These are phyloP conservation scores for Chymomyza procnemis DNA, from an alignment of 2,888 invertebrate genomes.

Conservation along the genomic window DNA sequence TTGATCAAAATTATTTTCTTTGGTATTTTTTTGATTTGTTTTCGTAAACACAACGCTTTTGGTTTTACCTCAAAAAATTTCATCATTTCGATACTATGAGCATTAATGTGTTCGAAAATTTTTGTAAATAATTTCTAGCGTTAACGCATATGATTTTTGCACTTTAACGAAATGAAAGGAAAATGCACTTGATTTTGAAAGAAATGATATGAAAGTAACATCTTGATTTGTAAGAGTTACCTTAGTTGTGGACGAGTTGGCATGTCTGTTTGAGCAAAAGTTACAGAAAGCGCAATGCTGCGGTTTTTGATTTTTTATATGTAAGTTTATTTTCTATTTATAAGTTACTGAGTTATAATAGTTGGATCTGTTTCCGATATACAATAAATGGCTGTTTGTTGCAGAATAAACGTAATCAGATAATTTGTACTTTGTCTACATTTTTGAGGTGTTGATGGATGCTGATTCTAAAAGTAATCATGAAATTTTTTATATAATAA, in stretches of 20 bases:
- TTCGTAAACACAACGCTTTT: not conserved
- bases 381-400: too few relatives aligned
- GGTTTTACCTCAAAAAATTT: slow-evolving; percentile 7
- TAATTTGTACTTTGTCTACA: too few relatives aligned
- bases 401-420: too few relatives aligned
- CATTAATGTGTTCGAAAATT: not conserved
- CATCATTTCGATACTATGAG: not conserved
- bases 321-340: not conserved
- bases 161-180: not conserved
- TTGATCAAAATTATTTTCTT: not conserved
- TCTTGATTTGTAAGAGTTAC: not conserved
- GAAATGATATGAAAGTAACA: not conserved
- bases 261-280: not conserved
- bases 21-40: slow-evolving; percentile 1
- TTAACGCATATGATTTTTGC: not conserved
- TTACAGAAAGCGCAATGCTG: not conserved
- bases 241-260: not conserved
- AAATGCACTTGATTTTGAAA: not conserved
- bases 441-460: too few relatives aligned
- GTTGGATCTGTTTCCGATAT: not conserved
- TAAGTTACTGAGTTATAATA: not conserved
- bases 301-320: not conserved
- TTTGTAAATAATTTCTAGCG: not conserved
- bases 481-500: too few relatives aligned
- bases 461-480: too few relatives aligned